phyloP scores from a whole-genome alignment of 2,888 invertebrate genomes.

The Eledona agricola region DNA sequence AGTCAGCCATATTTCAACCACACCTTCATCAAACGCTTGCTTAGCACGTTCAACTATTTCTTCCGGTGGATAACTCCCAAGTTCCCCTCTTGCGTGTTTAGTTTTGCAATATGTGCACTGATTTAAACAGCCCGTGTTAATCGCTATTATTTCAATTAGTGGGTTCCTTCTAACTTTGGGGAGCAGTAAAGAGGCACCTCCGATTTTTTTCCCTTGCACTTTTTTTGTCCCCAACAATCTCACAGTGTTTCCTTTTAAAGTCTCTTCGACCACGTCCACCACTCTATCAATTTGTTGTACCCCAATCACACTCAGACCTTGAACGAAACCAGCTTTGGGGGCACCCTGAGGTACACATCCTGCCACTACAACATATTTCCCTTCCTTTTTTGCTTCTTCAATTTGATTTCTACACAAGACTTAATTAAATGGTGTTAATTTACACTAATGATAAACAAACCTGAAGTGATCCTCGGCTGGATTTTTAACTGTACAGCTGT shows the following conservation, averaged over 20 bases:
- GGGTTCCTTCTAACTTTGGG: constrained; percentile 97
- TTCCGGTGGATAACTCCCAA: constrained; percentile 92
- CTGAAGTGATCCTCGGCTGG: constrained; percentile 96
- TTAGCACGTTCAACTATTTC: constrained; percentile 88
- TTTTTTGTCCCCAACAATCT: constrained; percentile 79
- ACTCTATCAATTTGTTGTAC: constrained; percentile 98
- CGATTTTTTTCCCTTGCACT: constrained; percentile 77
- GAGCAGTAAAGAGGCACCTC: constrained; percentile 85
- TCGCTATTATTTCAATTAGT: constrained; percentile 95
- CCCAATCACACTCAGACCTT: constrained; percentile 92
- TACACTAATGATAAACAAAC: constrained; percentile 45
- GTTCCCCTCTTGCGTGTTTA: constrained; percentile 94
- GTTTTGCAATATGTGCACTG: constrained; percentile 99
- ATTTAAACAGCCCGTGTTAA: constrained; percentile 96
- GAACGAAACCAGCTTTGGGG: constrained; percentile 73
- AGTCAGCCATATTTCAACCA: constrained; percentile 96
- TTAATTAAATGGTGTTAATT: constrained; percentile 5
- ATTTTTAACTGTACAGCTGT: constrained; percentile 98
- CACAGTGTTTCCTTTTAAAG: constrained; percentile 79
- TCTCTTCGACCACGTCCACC: constrained; percentile 97
- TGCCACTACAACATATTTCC: constrained; percentile 91
- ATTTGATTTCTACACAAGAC: constrained; percentile 78
- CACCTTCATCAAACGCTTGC: constrained; percentile 91
- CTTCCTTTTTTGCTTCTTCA: constrained; percentile 73
- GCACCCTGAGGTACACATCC: constrained; percentile 98